Evolutionary conservation across 2,797 vertebrate species (phyloP), one percentile per base, ranked within the genome.

Genomic region (Poeciliopsis infans): DNA sequence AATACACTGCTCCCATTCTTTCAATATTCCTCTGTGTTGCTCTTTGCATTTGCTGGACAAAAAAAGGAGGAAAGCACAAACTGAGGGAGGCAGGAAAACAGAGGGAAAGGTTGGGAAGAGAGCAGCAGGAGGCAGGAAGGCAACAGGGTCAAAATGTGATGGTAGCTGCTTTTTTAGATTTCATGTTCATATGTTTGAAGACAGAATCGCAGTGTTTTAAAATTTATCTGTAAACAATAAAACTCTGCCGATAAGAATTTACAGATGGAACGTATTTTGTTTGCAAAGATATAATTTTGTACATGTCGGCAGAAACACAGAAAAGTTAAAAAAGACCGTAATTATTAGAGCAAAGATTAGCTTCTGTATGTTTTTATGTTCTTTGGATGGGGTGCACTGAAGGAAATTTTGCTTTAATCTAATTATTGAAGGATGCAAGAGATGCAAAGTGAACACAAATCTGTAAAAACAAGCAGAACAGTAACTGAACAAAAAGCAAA

Each of bases 1-100:
- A 86, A 90, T 86, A 85, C 73, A 78, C 83, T 89, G 91, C 55
- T 83, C 88, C 81, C 88, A 89, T 89, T 93, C 89, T 88, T 91
- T 91, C 87, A 90, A 74, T 87, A 85, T 85, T 83, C 77, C 49
- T 79, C 31, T 77, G 75, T 85, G 74, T 73, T 76, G 68, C 43
- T 80, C 51, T 85, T 77, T 79, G 46, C 49, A 70, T 73, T 80
- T 57, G 31, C 64, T 80, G 77, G 70, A 80, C 57, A 77, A 72
- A 81, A 80, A 47, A 7, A 47, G 73, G 68, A 75, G 20, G 25
- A 45, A 57, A 47, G 36, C 31, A 73, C 31, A 41, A 61, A 33
- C 36, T 59, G 0, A 69, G 4, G 49, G 33, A 20, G 61, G 64
- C 8, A 36, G 51, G 45, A 47, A 28, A 25, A 23, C 31, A 55